phyloP scores from a whole-genome alignment of 2,113 vertebrate species.

The Oreochromis tanganicae region DNA sequence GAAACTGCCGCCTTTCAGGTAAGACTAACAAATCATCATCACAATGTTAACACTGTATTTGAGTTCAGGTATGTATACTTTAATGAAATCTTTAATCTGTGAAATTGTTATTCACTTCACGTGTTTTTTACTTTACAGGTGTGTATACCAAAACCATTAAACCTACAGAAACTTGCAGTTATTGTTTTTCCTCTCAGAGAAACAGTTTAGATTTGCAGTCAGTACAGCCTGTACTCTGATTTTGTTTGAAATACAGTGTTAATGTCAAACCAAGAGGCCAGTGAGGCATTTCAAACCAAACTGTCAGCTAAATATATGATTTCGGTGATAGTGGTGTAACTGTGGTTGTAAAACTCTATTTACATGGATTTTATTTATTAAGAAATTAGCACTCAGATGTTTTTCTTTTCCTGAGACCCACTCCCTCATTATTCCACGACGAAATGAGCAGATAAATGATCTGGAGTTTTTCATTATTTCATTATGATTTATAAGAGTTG shows the following conservation, averaged over 20 bases:
- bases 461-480: not conserved
- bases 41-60: not conserved
- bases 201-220: not conserved
- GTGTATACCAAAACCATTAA: not conserved
- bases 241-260: slow-evolving; percentile 3
- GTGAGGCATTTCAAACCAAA: not conserved
- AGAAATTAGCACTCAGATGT: not conserved
- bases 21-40: not conserved
- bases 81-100: not conserved
- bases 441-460: not conserved
- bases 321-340: not conserved
- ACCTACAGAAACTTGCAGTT: not conserved
- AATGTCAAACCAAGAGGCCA: not conserved
- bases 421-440: not conserved
- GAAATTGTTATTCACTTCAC: not conserved
- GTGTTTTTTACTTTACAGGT: not conserved
- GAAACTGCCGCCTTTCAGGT: not conserved
- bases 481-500: not conserved
- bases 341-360: not conserved
- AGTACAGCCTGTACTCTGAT: not conserved
- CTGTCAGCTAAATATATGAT: not conserved
- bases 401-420: not conserved
- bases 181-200: not conserved
- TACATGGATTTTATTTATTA: not conserved
- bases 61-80: not conserved